Evolutionary conservation across 2,888 invertebrate species (phyloP), one percentile per base, ranked within the genome.

Genomic region (Melieria omissa): DNA sequence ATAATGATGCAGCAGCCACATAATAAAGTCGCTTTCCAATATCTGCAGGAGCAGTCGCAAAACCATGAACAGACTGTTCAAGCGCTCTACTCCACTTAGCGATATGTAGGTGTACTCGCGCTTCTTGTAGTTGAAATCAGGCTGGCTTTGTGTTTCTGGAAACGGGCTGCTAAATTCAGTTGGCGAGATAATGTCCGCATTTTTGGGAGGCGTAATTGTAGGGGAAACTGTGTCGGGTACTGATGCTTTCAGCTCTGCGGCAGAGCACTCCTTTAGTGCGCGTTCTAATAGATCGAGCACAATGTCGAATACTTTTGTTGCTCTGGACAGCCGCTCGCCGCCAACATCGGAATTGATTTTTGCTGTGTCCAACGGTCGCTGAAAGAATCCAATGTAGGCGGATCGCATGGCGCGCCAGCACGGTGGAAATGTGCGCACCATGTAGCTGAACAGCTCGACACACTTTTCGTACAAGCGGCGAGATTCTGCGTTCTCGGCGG

Each of bases 21-120:
- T 88, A 4, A 88, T 87, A 67, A 90, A 86, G 84, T 91, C 90
- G 82, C 86, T 87, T 80, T 90, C 90, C 68, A 91, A 79, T 49
- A 90, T 81, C 81, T 90, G 88, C 70, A 89, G 84, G 2, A 90
- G 73, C 76, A 88, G 86, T 73, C 89, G 87, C 29, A 91, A 78
- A 5, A 88, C 88, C 52, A 88, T 83, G 83, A 89, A 88, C 1
- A 90, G 74, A 45, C 91, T 86, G 9, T 89, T 86, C 73, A 91
- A 86, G 66, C 89, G 88, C 5, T 88, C 87, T 9, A 76, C 77
- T 70, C 88, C 63, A 0, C 75, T 72, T 0, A 81, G 76, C 0
- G 78, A 77, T 44, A 74, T 72, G 44, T 78, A 83, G 8, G 78
- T 78, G 62, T 78, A 80, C 41, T 81, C 78, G 83, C 86, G 87